Percentiles rank a stretch among this genome's conserved stretches.
Evolutionary conservation across 1,140 invertebrate genomes (phyloP).

Genomic region (Lordiphosa stackelbergi): DNA sequence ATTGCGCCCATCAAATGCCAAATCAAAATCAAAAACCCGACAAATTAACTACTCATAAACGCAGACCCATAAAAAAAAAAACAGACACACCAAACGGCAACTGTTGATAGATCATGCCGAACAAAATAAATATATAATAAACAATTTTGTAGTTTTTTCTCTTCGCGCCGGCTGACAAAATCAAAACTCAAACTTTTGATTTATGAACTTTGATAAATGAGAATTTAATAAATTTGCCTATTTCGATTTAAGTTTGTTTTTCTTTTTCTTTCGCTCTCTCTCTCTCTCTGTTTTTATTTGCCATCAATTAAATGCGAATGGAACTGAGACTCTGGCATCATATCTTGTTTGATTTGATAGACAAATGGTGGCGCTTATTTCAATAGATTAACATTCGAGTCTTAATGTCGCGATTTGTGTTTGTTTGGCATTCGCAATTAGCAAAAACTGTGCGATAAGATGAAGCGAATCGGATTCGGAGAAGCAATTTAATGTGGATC

Average conservation of each 20-base stretch:
- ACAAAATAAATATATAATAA: slow-evolving; percentile 38
- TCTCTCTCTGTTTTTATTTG: slow-evolving; percentile 24
- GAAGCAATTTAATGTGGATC: no score
- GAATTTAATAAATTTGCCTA: slow-evolving; percentile 73
- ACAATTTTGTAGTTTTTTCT: slow-evolving; percentile 11
- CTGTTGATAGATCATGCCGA: slow-evolving; percentile 69
- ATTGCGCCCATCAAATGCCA: slow-evolving; percentile 49
- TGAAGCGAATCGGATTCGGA: no score
- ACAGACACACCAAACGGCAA: slow-evolving; percentile 46
- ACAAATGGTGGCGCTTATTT: slow-evolving; percentile 65
- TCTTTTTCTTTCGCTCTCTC: no score
- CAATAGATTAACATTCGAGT: slow-evolving; percentile 50
- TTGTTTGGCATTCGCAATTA: slow-evolving; percentile 1
- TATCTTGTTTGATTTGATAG: slow-evolving; percentile 26
- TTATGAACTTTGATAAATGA: slow-evolving; percentile 73
- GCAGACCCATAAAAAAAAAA: slow-evolving; percentile 10
- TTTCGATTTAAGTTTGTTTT: slow-evolving; percentile 33
- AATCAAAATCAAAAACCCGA: slow-evolving; percentile 65
- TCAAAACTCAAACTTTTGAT: slow-evolving; percentile 48
- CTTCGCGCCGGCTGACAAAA: no score
- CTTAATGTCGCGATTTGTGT: slow-evolving; percentile 39
- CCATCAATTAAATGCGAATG: slow-evolving; percentile 49
- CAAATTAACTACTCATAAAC: slow-evolving; percentile 72
- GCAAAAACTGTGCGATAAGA: no score
- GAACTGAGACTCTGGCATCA: not conserved